Base-by-base conservation (phyloP, 2,797 vertebrate genomes). In the Sebastes nivosus region DNA sequence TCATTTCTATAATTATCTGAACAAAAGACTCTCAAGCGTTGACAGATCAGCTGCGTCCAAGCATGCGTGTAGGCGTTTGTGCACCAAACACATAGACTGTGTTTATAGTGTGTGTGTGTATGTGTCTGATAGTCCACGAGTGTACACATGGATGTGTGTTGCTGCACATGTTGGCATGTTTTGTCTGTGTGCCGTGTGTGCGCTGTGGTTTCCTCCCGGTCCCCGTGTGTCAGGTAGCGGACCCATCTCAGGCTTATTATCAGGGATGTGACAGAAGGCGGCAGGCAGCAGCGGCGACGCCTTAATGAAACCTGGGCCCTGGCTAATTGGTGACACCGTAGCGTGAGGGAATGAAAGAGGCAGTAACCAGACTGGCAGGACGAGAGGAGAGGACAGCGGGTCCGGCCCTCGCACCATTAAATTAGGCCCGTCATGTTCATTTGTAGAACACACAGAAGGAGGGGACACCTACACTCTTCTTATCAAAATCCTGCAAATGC, bases 221-320 rank as follows among this genome's bases (percentile, higher is more conserved):
- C 67, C 61, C 74, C 4, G 81, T 27, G 77, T 89, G 92, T 86
- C 87, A 87, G 89, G 74, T 87, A 87, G 83, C 50, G 27, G 68
- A 74, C 79, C 79, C 38, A 79, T 91, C 86, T 87, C 95, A 84
- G 93, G 93, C 91, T 95, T 94, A 93, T 96, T 95, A 96, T 96
- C 94, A 92, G 81, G 67, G 79, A 86, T 75, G 90, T 92, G 88
- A 90, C 89, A 89, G 87, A 80, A 89, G 85, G 84, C 50, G 46
- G 89, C 87, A 83, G 86, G 87, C 90, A 89, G 95, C 95, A 92
- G 80, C 91, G 81, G 88, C 90, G 82, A 91, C n/a, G 93, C 95
- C 96, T 96, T 97, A 96, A 96, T 94, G 94, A 96, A 97, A 97
- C 91, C 91, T 73, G 88, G 96, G 93, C 92, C 92, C 78, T 16